A percentile compares a stretch with the other conserved stretches of the same genome.
These are phyloP conservation scores for Oithona nana DNA, from an alignment of 2,888 invertebrate genomes.

Conservation along the genomic window DNA sequence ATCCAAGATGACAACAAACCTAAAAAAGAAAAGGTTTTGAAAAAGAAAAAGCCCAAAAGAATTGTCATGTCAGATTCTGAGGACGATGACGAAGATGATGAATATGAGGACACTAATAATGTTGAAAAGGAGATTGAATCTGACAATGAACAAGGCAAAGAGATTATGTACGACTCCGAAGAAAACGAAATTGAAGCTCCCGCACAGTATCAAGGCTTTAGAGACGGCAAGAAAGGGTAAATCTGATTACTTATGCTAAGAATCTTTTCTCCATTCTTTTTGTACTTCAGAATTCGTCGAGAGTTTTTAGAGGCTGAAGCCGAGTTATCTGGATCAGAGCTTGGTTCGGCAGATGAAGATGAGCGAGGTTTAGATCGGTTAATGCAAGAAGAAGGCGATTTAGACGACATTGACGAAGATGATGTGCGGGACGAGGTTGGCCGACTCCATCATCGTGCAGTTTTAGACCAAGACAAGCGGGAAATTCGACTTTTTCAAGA, in stretches of 20 bases:
- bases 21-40: not conserved
- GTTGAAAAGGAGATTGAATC: constrained; percentile 21
- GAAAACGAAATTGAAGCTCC: constrained; percentile 44
- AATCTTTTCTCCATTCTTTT: not conserved
- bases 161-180: constrained; percentile 58
- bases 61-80: constrained; percentile 25
- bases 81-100: constrained; percentile 27
- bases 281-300: constrained; percentile 22
- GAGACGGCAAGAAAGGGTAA: constrained; percentile 19
- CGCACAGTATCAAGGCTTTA: constrained; percentile 18
- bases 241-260: constrained; percentile 2
- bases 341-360: constrained; percentile 67
- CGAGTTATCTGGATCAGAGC: constrained; percentile 74
- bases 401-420: constrained; percentile 60
- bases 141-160: constrained; percentile 21
- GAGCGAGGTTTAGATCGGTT: constrained; percentile 55
- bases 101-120: constrained; percentile 25
- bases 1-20: constrained; percentile 13
- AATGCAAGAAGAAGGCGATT: constrained; percentile 66
- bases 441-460: constrained; percentile 36
- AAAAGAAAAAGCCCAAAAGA: not conserved
- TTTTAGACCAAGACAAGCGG: constrained; percentile 69
- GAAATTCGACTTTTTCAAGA: constrained; percentile 68
- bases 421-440: constrained; percentile 44
- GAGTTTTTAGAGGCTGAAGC: constrained; percentile 79